Evolutionary conservation across 1,140 invertebrate species (phyloP).

Genomic region (Paraescarpia echinospica): DNA sequence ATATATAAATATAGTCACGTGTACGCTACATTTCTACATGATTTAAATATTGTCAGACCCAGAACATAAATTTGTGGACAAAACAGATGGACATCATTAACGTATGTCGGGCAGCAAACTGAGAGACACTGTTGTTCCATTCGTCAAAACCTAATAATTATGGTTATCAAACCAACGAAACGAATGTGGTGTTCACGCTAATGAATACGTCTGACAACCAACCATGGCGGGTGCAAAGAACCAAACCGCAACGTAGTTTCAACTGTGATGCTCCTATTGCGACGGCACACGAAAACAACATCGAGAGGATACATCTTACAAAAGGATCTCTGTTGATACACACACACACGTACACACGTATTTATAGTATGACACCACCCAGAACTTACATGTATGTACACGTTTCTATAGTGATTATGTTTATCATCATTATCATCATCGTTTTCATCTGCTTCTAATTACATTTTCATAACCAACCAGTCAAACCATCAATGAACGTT

Average conservation of each 20-base stretch:
- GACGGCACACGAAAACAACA: neutral
- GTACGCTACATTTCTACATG: neutral
- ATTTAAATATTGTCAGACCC: neutral
- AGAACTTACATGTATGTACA: neutral
- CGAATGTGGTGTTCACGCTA: neutral
- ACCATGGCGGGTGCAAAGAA: neutral
- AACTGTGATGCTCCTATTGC: neutral
- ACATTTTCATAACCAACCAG: neutral
- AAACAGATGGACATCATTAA: no score
- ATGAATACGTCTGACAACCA: neutral
- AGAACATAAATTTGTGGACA: neutral
- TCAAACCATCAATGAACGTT: neutral
- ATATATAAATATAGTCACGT: constrained; percentile 13
- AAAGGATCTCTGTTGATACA: neutral
- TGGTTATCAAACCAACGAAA: neutral
- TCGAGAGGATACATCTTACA: neutral
- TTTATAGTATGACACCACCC: constrained; percentile 1
- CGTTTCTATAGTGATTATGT: neutral
- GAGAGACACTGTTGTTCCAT: neutral
- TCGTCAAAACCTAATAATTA: neutral
- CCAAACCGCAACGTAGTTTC: neutral
- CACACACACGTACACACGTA: neutral
- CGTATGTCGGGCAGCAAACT: neutral
- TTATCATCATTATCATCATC: neutral
- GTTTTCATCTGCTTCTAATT: neutral